These are phyloP conservation scores for Cataglyphis rosenhaueri DNA, from an alignment of 2,888 invertebrate species.

Conservation along the genomic window DNA sequence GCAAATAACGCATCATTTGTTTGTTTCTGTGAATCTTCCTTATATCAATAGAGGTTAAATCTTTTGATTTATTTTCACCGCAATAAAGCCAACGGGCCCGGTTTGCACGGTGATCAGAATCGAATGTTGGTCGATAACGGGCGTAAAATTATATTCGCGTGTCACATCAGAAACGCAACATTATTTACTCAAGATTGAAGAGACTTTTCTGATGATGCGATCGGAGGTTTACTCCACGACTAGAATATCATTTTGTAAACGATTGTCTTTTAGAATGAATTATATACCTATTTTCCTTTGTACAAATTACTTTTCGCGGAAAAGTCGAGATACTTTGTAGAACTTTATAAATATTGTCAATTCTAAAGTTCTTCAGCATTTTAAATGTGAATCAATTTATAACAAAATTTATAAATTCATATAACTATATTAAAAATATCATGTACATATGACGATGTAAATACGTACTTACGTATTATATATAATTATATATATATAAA, in stretches of 20 bases:
- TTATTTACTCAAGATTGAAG: constrained; percentile 10
- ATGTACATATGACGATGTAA: constrained; percentile 1
- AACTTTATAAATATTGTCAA: background rate
- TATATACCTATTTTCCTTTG: background rate
- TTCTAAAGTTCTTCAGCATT: background rate
- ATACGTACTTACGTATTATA: constrained; percentile 14
- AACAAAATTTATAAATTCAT: background rate
- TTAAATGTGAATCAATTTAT: background rate
- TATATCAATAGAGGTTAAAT: background rate
- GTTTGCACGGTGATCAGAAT: constrained; percentile 5
- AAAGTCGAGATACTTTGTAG: background rate
- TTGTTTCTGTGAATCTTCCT: constrained; percentile 4
- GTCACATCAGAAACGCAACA: background rate
- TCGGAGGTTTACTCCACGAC: background rate
- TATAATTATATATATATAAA: background rate
- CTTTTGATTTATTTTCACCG: background rate
- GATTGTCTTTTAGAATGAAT: background rate
- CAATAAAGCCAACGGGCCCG: background rate
- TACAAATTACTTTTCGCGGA: background rate
- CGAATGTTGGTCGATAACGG: background rate
- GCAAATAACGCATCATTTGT: background rate
- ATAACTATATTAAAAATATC: constrained; percentile 23
- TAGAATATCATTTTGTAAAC: background rate
- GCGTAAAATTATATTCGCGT: background rate
- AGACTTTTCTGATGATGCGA: background rate